A percentile compares a stretch with the other conserved stretches of the same genome.
Conservation (phyloP, 1,140 invertebrate genomes). For the Heliconius congener region DNA sequence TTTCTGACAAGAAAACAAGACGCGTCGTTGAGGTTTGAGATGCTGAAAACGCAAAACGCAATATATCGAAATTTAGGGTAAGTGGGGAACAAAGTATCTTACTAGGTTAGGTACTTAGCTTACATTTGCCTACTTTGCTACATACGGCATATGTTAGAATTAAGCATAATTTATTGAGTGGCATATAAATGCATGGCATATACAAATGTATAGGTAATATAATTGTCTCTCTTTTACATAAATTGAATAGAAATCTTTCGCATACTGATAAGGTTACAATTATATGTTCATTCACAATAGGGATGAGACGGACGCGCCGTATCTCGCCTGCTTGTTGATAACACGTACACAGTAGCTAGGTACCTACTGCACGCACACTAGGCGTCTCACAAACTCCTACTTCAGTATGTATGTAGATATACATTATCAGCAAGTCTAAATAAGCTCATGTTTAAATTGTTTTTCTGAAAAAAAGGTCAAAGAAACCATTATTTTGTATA, state of each 20-base stretch:
- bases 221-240: neutral
- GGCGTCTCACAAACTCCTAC: neutral
- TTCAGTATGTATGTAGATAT: neutral
- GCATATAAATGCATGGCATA: no score
- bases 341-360: neutral
- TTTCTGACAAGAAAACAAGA: no score
- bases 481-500: conserved; percentile 9
- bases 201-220: neutral
- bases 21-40: no score
- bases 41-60: no score
- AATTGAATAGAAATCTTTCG: neutral
- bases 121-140: no score
- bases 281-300: conserved; percentile 11
- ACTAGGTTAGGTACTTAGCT: neutral
- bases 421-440: neutral
- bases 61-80: no score
- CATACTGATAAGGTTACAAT: neutral
- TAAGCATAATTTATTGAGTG: no score
- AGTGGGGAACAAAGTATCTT: no score
- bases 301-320: neutral
- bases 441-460: neutral
- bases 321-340: neutral
- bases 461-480: neutral
- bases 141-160: no score
- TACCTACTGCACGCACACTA: no score